These are phyloP conservation scores for Agonopterix heracliana DNA, from an alignment of 2,888 invertebrate genomes.

Conservation along the genomic window DNA sequence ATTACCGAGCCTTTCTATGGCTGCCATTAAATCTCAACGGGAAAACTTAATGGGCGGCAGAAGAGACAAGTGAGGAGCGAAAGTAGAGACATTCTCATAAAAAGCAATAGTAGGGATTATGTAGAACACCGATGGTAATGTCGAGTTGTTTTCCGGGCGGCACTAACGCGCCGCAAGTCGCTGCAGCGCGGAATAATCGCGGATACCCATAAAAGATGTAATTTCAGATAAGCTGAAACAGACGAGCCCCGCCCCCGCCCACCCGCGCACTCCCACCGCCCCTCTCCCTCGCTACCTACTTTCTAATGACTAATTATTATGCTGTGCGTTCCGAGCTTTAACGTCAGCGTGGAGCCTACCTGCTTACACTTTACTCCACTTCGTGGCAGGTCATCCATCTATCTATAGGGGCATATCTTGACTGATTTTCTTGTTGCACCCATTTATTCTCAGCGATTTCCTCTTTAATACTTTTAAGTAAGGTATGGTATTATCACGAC, in stretches of 20 bases:
- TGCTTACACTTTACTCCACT: constrained; percentile 44
- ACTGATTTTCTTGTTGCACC: constrained; percentile 19
- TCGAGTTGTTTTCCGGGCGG: constrained; percentile 66
- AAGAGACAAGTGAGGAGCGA: constrained; percentile 44
- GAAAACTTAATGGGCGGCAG: constrained; percentile 39
- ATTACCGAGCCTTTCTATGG: constrained; percentile 13
- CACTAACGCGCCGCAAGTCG: constrained; percentile 69
- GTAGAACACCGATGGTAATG: constrained; percentile 69
- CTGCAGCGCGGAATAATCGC: constrained; percentile 76
- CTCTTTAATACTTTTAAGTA: background rate
- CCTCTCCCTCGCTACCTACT: constrained; percentile 63
- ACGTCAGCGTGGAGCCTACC: constrained; percentile 56
- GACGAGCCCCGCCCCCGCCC: constrained; percentile 66
- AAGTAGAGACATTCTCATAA: constrained; percentile 59
- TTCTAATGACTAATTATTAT: constrained; percentile 78
- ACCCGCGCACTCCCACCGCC: constrained; percentile 34
- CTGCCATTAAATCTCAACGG: constrained; percentile 25
- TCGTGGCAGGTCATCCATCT: constrained; percentile 47
- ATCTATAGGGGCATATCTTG: constrained; percentile 13
- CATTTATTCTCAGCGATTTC: constrained; percentile 4
- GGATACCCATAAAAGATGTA: constrained; percentile 77
- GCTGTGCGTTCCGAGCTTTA: constrained; percentile 74
- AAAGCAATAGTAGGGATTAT: constrained; percentile 70
- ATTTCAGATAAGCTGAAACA: constrained; percentile 77
- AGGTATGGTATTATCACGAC: no score